These are phyloP conservation scores for Deroplatys truncata DNA, from an alignment of 2,888 invertebrate species.

Conservation along the genomic window DNA sequence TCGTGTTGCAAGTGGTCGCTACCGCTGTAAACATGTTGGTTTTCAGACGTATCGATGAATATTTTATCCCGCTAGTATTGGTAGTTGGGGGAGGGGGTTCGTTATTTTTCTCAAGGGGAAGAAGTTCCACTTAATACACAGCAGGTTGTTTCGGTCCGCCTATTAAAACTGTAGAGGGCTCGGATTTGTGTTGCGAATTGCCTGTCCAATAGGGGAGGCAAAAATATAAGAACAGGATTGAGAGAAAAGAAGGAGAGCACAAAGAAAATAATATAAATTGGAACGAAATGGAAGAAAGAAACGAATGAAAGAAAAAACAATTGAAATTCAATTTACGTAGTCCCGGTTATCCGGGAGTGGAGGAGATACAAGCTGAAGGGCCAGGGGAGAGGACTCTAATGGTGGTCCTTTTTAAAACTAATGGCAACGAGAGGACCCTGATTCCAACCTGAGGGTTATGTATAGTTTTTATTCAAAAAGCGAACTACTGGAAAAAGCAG, in stretches of 20 bases:
- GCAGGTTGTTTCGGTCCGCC: neutral
- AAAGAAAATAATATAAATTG: slow-evolving; percentile 21
- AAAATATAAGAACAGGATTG: neutral
- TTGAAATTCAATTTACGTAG: slow-evolving; percentile 20
- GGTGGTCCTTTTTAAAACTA: slow-evolving; percentile 23
- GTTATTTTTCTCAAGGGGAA: neutral
- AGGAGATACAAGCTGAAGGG: neutral
- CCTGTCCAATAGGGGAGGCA: slow-evolving; percentile 2
- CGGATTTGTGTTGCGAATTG: slow-evolving; percentile 7
- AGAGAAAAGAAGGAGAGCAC: slow-evolving; percentile 1
- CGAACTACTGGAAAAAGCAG: neutral
- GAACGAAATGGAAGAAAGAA: slow-evolving; percentile 7
- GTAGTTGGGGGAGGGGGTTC: neutral
- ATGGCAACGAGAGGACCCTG: slow-evolving; percentile 7
- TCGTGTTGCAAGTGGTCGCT: neutral
- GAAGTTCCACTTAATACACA: neutral
- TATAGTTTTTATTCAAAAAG: neutral
- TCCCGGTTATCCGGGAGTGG: slow-evolving; percentile 11
- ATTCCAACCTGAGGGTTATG: neutral
- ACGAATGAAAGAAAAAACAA: slow-evolving; percentile 5
- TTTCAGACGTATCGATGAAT: neutral
- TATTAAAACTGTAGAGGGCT: neutral
- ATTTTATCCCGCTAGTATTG: neutral
- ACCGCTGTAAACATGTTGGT: neutral
- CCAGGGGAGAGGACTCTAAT: slow-evolving; percentile 5